Evolutionary conservation across 2,113 vertebrate species (phyloP).

Genomic region (Muntiacus reevesi): DNA sequence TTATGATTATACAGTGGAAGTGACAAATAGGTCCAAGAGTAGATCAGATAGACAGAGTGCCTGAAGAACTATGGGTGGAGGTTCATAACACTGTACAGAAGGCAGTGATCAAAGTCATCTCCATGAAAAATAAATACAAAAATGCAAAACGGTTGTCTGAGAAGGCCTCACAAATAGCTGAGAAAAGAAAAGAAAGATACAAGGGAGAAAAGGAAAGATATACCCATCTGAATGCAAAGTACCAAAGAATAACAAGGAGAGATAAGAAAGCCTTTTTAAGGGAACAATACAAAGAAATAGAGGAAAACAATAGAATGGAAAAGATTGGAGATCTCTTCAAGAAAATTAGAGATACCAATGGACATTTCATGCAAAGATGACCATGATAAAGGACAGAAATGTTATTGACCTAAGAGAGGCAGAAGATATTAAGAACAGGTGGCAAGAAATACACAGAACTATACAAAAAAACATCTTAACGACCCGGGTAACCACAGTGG

Average conservation of each 20-base stretch:
- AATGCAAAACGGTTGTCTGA: fast-evolving
- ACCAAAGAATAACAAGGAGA: neutral
- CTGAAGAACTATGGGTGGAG: neutral
- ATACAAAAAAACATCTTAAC: neutral
- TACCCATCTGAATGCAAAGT: neutral
- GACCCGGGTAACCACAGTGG: fast-evolving
- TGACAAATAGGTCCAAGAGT: neutral
- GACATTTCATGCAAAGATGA: neutral
- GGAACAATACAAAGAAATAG: neutral
- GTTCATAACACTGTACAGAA: neutral
- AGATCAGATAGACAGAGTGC: neutral
- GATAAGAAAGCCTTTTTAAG: neutral
- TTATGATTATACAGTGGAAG: neutral
- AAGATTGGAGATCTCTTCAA: neutral
- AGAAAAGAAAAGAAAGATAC: neutral
- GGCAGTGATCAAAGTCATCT: neutral
- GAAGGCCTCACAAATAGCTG: neutral
- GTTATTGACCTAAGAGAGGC: neutral
- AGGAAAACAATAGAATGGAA: neutral
- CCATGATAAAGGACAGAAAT: neutral
- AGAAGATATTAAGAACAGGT: neutral
- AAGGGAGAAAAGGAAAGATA: neutral
- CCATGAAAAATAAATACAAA: neutral
- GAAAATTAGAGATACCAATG: neutral
- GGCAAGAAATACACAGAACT: neutral